Percentiles rank a stretch among this genome's conserved stretches.
Conservation (phyloP, 1,140 invertebrate species). For the Ctenoplectra terminalis region DNA sequence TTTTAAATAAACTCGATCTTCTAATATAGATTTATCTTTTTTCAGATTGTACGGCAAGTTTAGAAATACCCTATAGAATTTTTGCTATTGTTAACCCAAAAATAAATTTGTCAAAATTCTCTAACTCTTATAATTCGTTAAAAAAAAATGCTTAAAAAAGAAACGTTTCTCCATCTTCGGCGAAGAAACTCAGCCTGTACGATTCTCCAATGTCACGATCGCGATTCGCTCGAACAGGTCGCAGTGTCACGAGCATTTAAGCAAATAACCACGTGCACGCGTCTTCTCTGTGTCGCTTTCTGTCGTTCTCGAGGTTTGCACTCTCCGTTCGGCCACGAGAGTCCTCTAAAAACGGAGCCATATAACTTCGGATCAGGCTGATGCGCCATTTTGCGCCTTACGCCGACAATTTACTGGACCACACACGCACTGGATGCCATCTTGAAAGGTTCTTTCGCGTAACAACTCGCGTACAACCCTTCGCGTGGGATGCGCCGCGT, state of each 20-base stretch:
- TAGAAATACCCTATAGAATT: no score
- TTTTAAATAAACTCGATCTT: no score
- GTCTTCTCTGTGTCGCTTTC: background rate
- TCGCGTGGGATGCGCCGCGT: conserved; percentile 55
- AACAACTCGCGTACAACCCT: background rate
- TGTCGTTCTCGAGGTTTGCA: no score
- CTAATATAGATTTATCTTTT: no score
- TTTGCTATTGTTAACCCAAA: no score
- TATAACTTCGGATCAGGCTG: conserved; percentile 69
- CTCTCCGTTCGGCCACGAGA: background rate
- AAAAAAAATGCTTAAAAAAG: no score
- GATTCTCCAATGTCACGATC: background rate
- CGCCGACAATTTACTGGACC: conserved; percentile 69
- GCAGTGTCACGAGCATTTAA: conserved; percentile 4
- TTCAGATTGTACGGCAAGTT: no score
- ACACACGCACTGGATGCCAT: conserved; percentile 54
- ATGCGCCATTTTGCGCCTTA: conserved; percentile 70
- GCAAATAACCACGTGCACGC: conserved; percentile 3
- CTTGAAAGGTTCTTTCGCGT: conserved; percentile 44
- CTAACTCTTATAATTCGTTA: no score
- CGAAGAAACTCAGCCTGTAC: no score
- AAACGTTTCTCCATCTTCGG: no score
- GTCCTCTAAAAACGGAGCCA: conserved; percentile 37
- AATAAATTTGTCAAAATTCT: no score
- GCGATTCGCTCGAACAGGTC: conserved; percentile 4